phyloP scores from a whole-genome alignment of 2,113 vertebrate species.

The Nycticorax nycticorax region DNA sequence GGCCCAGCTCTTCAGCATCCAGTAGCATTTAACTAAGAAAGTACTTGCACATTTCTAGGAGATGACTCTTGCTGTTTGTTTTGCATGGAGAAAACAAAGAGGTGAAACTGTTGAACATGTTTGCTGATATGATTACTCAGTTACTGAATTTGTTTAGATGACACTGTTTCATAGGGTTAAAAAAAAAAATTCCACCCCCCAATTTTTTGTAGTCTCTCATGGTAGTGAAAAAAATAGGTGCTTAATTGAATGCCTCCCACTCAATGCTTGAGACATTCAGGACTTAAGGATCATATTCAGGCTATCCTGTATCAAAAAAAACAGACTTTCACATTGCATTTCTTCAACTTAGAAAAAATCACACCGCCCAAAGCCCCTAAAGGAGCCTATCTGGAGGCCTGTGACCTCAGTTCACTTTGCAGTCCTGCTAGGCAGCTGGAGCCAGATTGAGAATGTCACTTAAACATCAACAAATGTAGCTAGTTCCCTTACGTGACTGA shows the following conservation, averaged over 20 bases:
- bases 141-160: background rate
- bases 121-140: background rate
- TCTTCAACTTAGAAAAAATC: background rate
- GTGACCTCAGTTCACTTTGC: background rate
- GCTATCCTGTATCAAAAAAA: background rate
- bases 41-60: background rate
- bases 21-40: background rate
- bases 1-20: background rate
- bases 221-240: background rate
- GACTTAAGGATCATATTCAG: background rate
- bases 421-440: background rate
- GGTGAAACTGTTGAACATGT: background rate
- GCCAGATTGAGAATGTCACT: conserved; percentile 26
- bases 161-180: background rate
- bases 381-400: background rate
- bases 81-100: background rate
- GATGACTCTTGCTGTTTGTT: background rate
- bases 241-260: background rate
- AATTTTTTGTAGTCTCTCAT: background rate
- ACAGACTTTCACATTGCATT: background rate
- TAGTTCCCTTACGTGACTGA: background rate
- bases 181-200: background rate
- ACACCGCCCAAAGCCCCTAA: background rate
- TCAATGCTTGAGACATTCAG: background rate
- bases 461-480: background rate